A percentile compares a stretch with the other conserved stretches of the same genome.
These are phyloP conservation scores for Microhierax caerulescens DNA, from an alignment of 2,797 vertebrate genomes.

Conservation along the genomic window DNA sequence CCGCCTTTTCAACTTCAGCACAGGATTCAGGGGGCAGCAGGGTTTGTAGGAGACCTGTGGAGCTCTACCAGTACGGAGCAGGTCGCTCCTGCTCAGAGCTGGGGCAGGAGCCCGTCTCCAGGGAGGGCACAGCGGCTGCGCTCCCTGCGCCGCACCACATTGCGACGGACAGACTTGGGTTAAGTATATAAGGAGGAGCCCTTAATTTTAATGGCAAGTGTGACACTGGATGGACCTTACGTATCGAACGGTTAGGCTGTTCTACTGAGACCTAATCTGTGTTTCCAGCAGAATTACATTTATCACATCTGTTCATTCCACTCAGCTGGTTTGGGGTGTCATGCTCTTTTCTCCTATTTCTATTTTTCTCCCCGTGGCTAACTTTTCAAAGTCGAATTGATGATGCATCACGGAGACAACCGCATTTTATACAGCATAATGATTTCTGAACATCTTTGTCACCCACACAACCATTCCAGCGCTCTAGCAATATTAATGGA, in stretches of 20 bases:
- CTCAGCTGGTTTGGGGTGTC: not conserved
- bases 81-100: not conserved
- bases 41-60: no score
- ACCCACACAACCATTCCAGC: not conserved
- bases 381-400: not conserved
- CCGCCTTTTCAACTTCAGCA: not conserved
- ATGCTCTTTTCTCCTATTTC: not conserved
- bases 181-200: accelerated
- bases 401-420: not conserved
- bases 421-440: not conserved
- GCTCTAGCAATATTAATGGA: not conserved
- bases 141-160: not conserved
- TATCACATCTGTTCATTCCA: not conserved
- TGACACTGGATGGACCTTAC: not conserved
- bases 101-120: not conserved
- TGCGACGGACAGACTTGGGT: accelerated
- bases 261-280: not conserved
- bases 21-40: not conserved
- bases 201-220: not conserved
- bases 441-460: not conserved
- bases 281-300: not conserved
- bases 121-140: accelerated
- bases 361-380: not conserved
- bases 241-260: not conserved
- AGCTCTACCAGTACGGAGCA: not conserved